These are phyloP conservation scores for Cricetomys ansorgei DNA, from an alignment of 2,113 vertebrate genomes.

Conservation along the genomic window DNA sequence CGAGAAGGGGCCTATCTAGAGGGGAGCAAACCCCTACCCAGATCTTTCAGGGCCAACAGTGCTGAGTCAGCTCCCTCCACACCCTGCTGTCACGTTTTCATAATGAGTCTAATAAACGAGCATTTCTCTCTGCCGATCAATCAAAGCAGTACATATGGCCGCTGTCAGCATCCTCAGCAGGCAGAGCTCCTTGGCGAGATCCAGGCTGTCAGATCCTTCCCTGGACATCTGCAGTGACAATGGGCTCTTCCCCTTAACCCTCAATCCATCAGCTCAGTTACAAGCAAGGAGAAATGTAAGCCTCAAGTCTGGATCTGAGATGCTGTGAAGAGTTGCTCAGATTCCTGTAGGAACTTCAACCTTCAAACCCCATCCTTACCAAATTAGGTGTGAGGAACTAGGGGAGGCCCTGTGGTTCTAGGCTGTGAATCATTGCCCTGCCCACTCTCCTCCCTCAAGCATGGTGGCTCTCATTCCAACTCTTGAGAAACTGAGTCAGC, in stretches of 20 bases:
- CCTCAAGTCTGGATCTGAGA: neutral
- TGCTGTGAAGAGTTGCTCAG: neutral
- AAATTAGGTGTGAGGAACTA: neutral
- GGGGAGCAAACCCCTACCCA: neutral
- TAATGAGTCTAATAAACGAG: constrained; percentile 68
- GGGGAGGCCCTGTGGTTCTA: neutral
- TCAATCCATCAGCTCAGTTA: constrained; percentile 30
- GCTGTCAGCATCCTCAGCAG: constrained; percentile 64
- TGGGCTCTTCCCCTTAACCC: constrained; percentile 4
- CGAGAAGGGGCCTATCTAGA: neutral
- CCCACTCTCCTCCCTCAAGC: neutral
- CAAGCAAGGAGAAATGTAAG: neutral
- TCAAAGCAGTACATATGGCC: neutral
- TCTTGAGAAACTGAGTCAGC: neutral
- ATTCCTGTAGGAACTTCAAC: neutral
- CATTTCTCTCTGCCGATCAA: constrained; percentile 70
- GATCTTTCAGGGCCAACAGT: neutral
- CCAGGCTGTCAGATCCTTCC: constrained; percentile 4
- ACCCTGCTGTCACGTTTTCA: constrained; percentile 51
- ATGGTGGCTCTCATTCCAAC: neutral
- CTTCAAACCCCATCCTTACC: neutral
- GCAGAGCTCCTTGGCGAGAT: constrained; percentile 11
- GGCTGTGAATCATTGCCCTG: neutral
- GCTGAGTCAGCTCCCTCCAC: constrained; percentile 3
- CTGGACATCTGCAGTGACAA: neutral